Conservation (phyloP, 2,888 invertebrate species). For the Drosophila paucipuncta region DNA sequence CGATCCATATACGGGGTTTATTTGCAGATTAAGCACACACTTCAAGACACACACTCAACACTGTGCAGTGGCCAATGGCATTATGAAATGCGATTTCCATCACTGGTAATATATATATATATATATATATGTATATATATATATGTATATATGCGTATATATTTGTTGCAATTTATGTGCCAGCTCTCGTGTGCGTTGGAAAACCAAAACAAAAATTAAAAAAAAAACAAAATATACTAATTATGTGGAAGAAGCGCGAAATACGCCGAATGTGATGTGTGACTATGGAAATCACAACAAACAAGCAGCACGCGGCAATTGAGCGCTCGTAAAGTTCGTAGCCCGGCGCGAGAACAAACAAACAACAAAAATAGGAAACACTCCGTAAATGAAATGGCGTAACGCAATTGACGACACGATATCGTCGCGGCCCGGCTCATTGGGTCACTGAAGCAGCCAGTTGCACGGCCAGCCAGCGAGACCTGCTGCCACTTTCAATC, state of each 20-base stretch:
- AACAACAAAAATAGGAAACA: not conserved
- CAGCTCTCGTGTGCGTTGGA: slow-evolving; percentile 7
- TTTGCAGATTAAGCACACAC: slow-evolving; percentile 34
- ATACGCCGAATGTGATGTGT: slow-evolving; percentile 1
- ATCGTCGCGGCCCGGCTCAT: slow-evolving; percentile 61
- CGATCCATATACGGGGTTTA: slow-evolving; percentile 3
- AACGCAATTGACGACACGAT: slow-evolving; percentile 48
- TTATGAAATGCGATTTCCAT: slow-evolving; percentile 13
- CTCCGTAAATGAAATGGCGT: slow-evolving; percentile 14
- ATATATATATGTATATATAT: slow-evolving; percentile 6
- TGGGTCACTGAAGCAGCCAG: slow-evolving; percentile 61
- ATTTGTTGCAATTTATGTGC: not conserved
- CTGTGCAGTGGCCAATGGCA: slow-evolving; percentile 38
- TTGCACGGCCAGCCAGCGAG: slow-evolving; percentile 32
- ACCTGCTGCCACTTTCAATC: slow-evolving; percentile 1
- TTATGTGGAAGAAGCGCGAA: not conserved
- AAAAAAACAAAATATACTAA: slow-evolving; percentile 6
- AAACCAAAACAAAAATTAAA: slow-evolving; percentile 37
- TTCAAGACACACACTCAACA: slow-evolving; percentile 23
- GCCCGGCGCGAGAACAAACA: slow-evolving; percentile 1
- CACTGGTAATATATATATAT: slow-evolving; percentile 5
- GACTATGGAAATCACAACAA: slow-evolving; percentile 31
- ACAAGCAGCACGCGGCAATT: slow-evolving; percentile 19
- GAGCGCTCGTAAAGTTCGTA: slow-evolving; percentile 12
- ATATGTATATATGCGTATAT: slow-evolving; percentile 14